phyloP scores from a whole-genome alignment of 2,113 vertebrate genomes.

The Xyrauchen texanus region DNA sequence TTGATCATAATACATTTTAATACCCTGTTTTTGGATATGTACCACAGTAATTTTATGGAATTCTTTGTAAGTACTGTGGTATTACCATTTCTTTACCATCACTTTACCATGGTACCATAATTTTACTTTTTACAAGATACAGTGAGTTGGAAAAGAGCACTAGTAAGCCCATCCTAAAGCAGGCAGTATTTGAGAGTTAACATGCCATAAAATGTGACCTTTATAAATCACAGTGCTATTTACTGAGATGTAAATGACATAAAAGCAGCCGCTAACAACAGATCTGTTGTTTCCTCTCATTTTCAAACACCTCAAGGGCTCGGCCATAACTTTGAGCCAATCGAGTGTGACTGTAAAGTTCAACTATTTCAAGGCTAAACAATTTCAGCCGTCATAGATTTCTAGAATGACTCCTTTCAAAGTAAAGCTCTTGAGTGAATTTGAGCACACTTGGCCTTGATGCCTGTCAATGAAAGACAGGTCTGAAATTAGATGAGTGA shows the following conservation, averaged over 20 bases:
- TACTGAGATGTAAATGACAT: neutral
- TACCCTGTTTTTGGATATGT: no score
- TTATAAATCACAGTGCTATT: conserved; percentile 41
- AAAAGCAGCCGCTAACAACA: conserved; percentile 10
- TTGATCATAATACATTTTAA: no score
- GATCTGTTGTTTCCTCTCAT: conserved; percentile 9
- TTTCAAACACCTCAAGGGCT: conserved; percentile 40
- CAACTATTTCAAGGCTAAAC: conserved; percentile 21
- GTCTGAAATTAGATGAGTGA: neutral
- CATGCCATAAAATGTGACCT: conserved; percentile 26
- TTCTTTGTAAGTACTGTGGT: no score
- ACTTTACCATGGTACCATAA: no score
- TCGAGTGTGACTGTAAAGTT: neutral
- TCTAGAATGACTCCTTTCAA: neutral
- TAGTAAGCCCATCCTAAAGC: neutral
- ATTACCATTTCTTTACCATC: no score
- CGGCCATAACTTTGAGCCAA: neutral
- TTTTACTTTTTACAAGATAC: no score
- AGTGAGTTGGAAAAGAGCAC: neutral
- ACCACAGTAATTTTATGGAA: no score
- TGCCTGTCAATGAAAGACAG: conserved; percentile 2
- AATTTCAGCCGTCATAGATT: neutral
- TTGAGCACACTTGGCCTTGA: neutral
- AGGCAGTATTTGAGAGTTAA: neutral
- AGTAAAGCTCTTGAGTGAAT: neutral